Evolutionary conservation across 92 coral and sea anemone species (phyloP).

Genomic region (Metridium senile): DNA sequence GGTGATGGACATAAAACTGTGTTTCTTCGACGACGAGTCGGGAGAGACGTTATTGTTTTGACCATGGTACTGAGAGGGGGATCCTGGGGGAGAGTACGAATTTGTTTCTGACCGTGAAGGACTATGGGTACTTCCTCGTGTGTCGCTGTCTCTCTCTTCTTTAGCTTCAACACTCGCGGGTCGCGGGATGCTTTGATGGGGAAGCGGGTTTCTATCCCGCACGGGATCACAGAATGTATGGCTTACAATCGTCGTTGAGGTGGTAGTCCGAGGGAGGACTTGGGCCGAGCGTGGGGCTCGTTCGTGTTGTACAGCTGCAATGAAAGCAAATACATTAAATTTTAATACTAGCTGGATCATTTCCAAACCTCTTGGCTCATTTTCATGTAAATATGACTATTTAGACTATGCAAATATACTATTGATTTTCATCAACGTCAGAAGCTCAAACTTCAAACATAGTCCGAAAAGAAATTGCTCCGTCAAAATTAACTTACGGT

Average conservation of each 20-base stretch:
- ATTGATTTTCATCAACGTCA: slow-evolving; percentile 14
- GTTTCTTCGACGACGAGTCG: slow-evolving; percentile 80
- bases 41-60: slow-evolving; percentile 86
- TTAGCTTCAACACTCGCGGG: slow-evolving; percentile 31
- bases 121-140: slow-evolving; percentile 23
- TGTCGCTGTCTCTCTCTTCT: slow-evolving; percentile 15
- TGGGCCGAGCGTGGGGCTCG: slow-evolving; percentile 96
- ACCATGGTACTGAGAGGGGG: slow-evolving; percentile 71
- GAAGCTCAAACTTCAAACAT: slow-evolving; percentile 10
- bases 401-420: slow-evolving; percentile 2
- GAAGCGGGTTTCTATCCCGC: slow-evolving; percentile 31
- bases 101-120: slow-evolving; percentile 37
- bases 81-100: slow-evolving; percentile 55
- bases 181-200: slow-evolving; percentile 21
- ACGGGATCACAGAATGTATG: slow-evolving; percentile 49
- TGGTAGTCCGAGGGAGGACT: slow-evolving; percentile 58
- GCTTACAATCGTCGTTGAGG: slow-evolving; percentile 41
- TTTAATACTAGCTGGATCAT: neutral
- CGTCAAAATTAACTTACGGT: no score
- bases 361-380: slow-evolving; percentile 7
- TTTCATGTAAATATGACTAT: neutral
- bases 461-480: no score
- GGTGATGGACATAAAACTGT: slow-evolving; percentile 75
- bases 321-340: neutral
- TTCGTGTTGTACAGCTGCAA: slow-evolving; percentile 97